Base-by-base conservation (phyloP, 2,888 invertebrate species). In the Tenthredo mesomela region DNA sequence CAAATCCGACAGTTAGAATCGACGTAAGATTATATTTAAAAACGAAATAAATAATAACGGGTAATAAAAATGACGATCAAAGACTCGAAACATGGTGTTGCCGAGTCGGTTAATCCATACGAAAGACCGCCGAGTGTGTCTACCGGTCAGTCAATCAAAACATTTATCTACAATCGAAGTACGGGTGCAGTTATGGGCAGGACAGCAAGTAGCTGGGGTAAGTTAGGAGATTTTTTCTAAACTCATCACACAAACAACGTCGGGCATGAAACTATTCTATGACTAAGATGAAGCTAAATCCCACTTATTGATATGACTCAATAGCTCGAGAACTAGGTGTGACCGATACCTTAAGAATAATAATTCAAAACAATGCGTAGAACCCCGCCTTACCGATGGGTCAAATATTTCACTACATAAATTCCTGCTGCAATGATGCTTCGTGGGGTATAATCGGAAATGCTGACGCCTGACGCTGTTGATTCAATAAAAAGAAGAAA, bases 171-270 rank as follows among this genome's bases (percentile, higher is more conserved):
- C 93, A 95, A 96, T 91, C 90, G 93, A 54, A 94, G 95, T 86
- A 95, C 94, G 70, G 94, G 94, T 70, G 94, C 95, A 86, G 93
- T 95, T 88, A 93, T 95, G 88, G 96, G 96, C 84, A 93, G 96
- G 88, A 95, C 95, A 75, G 94, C 94, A 75, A 92, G 94, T 88
- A 95, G 95, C 90, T 96, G 96, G 96, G 94, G 95, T 95, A 94
- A 94, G 95, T 88, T 18, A 67, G 58, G 29, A 58, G 54, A 73
- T 10, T 43, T 37, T 37, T 12, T 70, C n/a, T 1, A n/a, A 54
- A 47, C n/a, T 70, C 70, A n/a, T 33, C 70, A 33, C 1, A 70
- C 6, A 33, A 70, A 37, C 54, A n/a, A 54, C 10, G 25, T 25
- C 61, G n/a, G 9, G 58, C 6, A 58, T 5, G 4, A 58, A n/a